A percentile compares a stretch with the other conserved stretches of the same genome.
Conservation (phyloP, 1,140 invertebrate species). For the Geopemphigus sp. region DNA sequence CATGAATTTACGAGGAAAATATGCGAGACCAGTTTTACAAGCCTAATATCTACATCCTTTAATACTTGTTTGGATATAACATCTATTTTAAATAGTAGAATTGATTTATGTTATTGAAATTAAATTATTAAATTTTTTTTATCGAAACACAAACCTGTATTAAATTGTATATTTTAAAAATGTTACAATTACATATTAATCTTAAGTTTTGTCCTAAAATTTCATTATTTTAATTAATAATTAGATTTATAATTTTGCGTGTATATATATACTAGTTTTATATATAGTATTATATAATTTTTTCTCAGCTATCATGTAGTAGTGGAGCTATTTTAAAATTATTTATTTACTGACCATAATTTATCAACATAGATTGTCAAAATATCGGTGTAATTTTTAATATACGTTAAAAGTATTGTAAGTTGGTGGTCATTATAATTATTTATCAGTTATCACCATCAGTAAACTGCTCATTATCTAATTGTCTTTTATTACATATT, state of each 20-base stretch:
- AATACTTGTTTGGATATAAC: not conserved
- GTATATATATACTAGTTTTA: not conserved
- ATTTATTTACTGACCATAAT: no score
- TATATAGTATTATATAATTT: not conserved
- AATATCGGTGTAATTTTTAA: no score
- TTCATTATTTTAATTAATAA: slow-evolving; percentile 9
- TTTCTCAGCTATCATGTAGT: no score
- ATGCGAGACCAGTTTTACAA: slow-evolving; percentile 83
- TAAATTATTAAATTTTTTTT: not conserved
- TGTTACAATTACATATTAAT: not conserved
- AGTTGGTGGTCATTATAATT: no score
- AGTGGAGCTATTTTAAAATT: no score
- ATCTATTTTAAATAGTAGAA: not conserved
- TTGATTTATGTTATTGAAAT: not conserved
- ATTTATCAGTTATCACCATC: no score
- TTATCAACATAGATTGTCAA: no score
- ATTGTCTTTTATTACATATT: no score
- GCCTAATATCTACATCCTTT: slow-evolving; percentile 59
- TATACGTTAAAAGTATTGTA: no score
- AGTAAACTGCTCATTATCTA: no score
- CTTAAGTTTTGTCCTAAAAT: not conserved
- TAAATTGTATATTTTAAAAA: no score
- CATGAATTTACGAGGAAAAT: slow-evolving; percentile 76
- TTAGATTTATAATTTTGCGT: not conserved
- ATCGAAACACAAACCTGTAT: not conserved